phyloP scores from a whole-genome alignment of 2,797 vertebrate genomes.

The Neomorphus geoffroyi region DNA sequence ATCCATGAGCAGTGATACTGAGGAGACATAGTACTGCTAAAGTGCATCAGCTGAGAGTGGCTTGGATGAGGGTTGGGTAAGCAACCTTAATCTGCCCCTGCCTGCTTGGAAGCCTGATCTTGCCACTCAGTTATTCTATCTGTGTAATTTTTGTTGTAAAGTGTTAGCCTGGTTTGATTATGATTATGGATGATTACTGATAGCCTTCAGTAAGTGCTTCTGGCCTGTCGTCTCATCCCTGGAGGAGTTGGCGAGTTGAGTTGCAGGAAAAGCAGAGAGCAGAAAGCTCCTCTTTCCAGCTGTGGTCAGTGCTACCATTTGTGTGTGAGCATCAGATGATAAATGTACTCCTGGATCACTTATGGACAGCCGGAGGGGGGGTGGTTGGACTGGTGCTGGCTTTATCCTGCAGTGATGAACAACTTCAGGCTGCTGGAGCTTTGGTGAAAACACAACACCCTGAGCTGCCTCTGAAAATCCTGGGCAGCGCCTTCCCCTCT shows the following conservation, averaged over 20 bases:
- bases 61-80: background rate
- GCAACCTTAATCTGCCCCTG: background rate
- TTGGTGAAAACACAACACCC: background rate
- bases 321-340: background rate
- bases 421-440: background rate
- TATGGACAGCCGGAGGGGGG: background rate
- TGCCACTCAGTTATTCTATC: fast-evolving
- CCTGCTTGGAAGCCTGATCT: background rate
- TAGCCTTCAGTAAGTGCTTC: background rate
- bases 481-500: background rate
- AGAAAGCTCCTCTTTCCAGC: background rate
- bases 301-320: background rate
- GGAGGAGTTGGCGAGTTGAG: background rate
- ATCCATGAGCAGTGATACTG: background rate
- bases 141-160: background rate
- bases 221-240: fast-evolving
- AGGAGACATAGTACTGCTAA: background rate
- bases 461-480: background rate
- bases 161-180: too few relatives aligned
- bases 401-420: background rate
- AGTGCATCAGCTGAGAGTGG: background rate
- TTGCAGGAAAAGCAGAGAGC: background rate
- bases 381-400: background rate
- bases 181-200: too few relatives aligned
- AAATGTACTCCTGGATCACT: background rate